Percentiles rank a stretch among this genome's conserved stretches.
These are phyloP conservation scores for Ischnura elegans DNA, from an alignment of 2,888 invertebrate genomes.

Conservation along the genomic window DNA sequence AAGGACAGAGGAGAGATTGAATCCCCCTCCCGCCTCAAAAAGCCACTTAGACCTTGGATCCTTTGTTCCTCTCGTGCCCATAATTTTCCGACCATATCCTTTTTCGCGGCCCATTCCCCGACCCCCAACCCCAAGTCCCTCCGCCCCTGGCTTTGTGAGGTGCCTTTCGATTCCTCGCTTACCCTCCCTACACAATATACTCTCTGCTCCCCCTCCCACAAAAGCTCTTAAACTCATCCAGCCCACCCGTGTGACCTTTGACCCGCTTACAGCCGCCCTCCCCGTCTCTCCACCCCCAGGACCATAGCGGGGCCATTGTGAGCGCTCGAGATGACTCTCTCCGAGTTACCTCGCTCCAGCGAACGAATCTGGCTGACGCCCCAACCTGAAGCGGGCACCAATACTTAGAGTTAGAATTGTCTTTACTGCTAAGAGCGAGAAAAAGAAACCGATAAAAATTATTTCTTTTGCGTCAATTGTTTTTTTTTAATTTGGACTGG, in stretches of 20 bases:
- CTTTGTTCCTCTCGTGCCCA: neutral
- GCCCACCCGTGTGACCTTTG: neutral
- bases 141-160: neutral
- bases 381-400: no score
- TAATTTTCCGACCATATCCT: neutral
- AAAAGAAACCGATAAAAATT: no score
- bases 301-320: neutral
- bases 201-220: neutral
- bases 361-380: no score
- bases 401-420: no score
- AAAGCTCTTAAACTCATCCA: constrained; percentile 38
- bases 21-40: neutral
- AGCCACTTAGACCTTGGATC: neutral
- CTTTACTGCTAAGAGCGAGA: no score
- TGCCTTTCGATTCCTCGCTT: neutral
- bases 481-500: no score
- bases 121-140: neutral
- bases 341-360: neutral
- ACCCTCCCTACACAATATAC: neutral
- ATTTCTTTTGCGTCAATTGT: no score
- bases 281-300: neutral
- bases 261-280: neutral
- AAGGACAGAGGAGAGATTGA: constrained; percentile 15
- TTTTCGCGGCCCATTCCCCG: neutral
- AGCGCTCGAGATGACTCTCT: no score